Percentiles rank a stretch among this genome's conserved stretches.
Evolutionary conservation across 2,888 invertebrate genomes (phyloP).

Genomic region (Tenthredo scrophulariae): DNA sequence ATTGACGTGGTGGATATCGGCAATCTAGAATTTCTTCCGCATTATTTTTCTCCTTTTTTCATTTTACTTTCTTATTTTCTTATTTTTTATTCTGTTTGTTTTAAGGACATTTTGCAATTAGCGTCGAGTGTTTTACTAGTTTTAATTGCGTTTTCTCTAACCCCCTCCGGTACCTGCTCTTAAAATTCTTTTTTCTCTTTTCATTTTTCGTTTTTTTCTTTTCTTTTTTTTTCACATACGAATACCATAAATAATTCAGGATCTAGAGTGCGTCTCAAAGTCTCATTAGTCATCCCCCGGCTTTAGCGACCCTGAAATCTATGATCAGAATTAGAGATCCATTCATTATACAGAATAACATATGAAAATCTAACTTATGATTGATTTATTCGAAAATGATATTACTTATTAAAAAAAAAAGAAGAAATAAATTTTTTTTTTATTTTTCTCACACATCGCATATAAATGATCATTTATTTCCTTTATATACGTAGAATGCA

Average conservation of each 20-base stretch:
- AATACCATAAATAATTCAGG: neutral
- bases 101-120: conserved; percentile 40
- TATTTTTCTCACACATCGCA: no score
- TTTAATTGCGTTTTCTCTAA: conserved; percentile 39
- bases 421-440: no score
- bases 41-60: neutral
- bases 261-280: neutral
- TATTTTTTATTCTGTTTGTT: neutral
- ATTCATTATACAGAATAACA: neutral
- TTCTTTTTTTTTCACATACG: neutral
- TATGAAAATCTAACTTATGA: neutral
- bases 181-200: neutral
- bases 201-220: neutral
- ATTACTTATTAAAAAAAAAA: no score
- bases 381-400: neutral
- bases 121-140: conserved; percentile 40
- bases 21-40: neutral
- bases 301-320: neutral
- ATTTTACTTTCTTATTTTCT: neutral
- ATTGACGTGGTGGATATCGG: neutral
- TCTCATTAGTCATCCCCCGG: neutral
- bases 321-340: neutral
- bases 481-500: neutral
- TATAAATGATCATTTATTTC: neutral
- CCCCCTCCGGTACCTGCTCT: neutral